These are phyloP conservation scores for Thumatha senex DNA, from an alignment of 2,888 invertebrate genomes.

Conservation along the genomic window DNA sequence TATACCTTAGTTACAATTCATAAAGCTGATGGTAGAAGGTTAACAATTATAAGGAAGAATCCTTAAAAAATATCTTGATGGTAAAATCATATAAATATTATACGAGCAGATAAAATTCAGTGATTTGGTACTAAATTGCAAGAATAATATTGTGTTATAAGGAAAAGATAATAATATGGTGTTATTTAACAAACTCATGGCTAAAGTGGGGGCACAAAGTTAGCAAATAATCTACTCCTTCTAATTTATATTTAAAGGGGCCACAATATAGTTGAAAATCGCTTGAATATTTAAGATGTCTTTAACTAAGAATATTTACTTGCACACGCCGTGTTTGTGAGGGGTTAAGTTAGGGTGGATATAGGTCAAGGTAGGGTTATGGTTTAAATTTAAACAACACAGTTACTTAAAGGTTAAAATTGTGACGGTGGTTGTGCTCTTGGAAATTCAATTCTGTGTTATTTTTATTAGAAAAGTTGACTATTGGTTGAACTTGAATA, in stretches of 20 bases:
- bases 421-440: constrained; percentile 28
- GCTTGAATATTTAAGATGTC: constrained; percentile 9
- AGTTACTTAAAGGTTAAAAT: constrained; percentile 30
- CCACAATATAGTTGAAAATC: constrained; percentile 27
- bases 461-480: constrained; percentile 20
- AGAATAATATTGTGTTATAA: too few relatives aligned
- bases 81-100: too few relatives aligned
- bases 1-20: too few relatives aligned
- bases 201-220: too few relatives aligned
- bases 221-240: background rate
- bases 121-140: too few relatives aligned
- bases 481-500: background rate
- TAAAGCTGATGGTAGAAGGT: too few relatives aligned
- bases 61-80: too few relatives aligned
- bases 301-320: constrained; percentile 40
- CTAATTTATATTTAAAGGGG: constrained; percentile 15
- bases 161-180: too few relatives aligned
- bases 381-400: constrained; percentile 42
- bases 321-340: constrained; percentile 29
- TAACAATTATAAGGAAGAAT: too few relatives aligned
- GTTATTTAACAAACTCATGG: too few relatives aligned
- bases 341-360: constrained; percentile 52
- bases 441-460: constrained; percentile 34
- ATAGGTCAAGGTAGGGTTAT: constrained; percentile 60
- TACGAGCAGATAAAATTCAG: too few relatives aligned